These are phyloP conservation scores for Macaria liturata DNA, from an alignment of 2,888 invertebrate genomes.

Conservation along the genomic window DNA sequence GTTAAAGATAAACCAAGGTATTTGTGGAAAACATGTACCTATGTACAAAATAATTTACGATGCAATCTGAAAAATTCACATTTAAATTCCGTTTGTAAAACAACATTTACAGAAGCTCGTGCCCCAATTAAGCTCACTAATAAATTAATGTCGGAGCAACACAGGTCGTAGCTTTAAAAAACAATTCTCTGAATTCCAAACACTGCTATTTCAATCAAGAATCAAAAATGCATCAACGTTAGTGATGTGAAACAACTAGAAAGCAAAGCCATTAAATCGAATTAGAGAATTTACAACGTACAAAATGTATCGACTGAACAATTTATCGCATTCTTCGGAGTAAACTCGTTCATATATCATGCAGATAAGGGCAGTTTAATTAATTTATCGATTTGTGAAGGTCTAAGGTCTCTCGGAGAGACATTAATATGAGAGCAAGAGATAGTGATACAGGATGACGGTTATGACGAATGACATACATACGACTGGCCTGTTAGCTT, in stretches of 20 bases:
- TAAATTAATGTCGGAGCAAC: slow-evolving; percentile 17
- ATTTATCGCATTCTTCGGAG: slow-evolving; percentile 33
- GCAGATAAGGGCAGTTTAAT: slow-evolving; percentile 45
- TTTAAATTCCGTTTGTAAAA: slow-evolving; percentile 7
- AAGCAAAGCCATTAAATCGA: slow-evolving; percentile 32
- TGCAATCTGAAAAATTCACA: slow-evolving; percentile 2
- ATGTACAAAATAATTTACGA: background rate
- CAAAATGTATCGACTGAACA: slow-evolving; percentile 30
- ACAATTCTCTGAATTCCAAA: slow-evolving; percentile 23
- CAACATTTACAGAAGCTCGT: slow-evolving; percentile 8
- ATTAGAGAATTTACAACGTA: slow-evolving; percentile 33
- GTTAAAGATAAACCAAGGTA: no score
- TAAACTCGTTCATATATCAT: slow-evolving; percentile 29
- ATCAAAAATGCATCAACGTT: slow-evolving; percentile 20
- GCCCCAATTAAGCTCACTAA: slow-evolving; percentile 14
- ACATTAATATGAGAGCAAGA: slow-evolving; percentile 39
- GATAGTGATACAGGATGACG: slow-evolving; percentile 29
- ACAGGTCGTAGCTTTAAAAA: slow-evolving; percentile 8
- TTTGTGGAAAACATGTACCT: no score
- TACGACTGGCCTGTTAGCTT: no score
- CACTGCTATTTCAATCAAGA: slow-evolving; percentile 25
- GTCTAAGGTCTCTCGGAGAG: slow-evolving; percentile 42
- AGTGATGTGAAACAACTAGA: slow-evolving; percentile 26
- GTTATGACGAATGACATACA: background rate
- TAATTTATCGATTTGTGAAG: slow-evolving; percentile 54